Evolutionary conservation across 2,797 vertebrate genomes (phyloP).

Genomic region (Pipistrellus pipistrellus): DNA sequence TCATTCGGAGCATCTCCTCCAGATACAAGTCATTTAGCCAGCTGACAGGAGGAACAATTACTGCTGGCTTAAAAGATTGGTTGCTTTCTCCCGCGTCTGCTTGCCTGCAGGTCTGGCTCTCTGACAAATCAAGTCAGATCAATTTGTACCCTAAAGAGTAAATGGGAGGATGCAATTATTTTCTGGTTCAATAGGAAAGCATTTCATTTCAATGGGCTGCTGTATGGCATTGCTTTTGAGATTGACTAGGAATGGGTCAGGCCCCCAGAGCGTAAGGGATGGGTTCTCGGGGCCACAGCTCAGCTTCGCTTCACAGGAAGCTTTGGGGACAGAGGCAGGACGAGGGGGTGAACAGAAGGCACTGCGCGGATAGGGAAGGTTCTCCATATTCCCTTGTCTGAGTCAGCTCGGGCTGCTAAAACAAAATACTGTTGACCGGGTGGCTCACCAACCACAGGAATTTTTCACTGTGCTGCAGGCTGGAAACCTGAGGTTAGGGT

Average conservation of each 20-base stretch:
- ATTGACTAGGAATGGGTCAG: slow-evolving; percentile 56
- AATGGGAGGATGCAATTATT: slow-evolving; percentile 75
- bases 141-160: slow-evolving; percentile 80
- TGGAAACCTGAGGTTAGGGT: not conserved
- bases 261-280: not conserved
- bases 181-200: slow-evolving; percentile 79
- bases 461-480: not conserved
- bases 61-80: slow-evolving; percentile 70
- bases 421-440: not conserved
- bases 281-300: not conserved
- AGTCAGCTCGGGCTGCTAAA: not conserved
- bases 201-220: slow-evolving; percentile 74
- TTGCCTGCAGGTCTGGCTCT: slow-evolving; percentile 74
- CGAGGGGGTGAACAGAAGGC: not conserved
- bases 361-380: not conserved
- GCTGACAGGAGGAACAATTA: slow-evolving; percentile 76
- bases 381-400: not conserved
- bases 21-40: slow-evolving; percentile 77
- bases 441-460: not conserved
- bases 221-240: slow-evolving; percentile 32
- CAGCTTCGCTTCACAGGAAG: not conserved
- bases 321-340: not conserved
- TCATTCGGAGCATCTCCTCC: slow-evolving; percentile 64
- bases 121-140: slow-evolving; percentile 82
- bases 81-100: slow-evolving; percentile 71